phyloP scores from a whole-genome alignment of 2,113 vertebrate genomes.

The Electrona antarctica region DNA sequence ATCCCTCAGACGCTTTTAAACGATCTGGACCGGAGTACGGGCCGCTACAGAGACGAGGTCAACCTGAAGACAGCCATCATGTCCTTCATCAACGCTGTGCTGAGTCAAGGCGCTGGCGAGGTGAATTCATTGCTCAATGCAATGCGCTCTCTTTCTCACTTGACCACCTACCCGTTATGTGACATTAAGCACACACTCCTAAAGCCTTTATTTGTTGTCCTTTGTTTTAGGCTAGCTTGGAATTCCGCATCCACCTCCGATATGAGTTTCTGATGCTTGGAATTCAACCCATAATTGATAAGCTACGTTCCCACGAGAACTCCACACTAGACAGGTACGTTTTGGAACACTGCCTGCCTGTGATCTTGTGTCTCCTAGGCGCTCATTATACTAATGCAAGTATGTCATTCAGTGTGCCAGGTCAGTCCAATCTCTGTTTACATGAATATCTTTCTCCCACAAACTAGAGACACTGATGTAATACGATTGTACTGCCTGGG shows the following conservation, averaged over 20 bases:
- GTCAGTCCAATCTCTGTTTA: background rate
- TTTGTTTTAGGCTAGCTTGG: conserved; percentile 86
- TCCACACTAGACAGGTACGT: conserved; percentile 94
- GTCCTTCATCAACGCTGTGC: conserved; percentile 98
- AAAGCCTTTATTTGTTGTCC: background rate
- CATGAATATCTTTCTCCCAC: background rate
- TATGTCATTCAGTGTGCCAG: background rate
- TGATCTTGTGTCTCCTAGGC: background rate
- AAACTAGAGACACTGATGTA: too few relatives aligned
- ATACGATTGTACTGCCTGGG: too few relatives aligned
- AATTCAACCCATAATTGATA: conserved; percentile 98
- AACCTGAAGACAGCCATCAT: conserved; percentile 98
- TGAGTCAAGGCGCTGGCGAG: conserved; percentile 97
- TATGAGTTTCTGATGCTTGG: conserved; percentile 99
- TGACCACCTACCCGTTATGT: background rate
- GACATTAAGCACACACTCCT: background rate
- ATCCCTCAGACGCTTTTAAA: conserved; percentile 89
- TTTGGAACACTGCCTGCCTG: background rate
- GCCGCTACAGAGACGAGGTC: conserved; percentile 96
- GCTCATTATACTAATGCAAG: background rate
- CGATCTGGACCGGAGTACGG: conserved; percentile 94
- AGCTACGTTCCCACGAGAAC: conserved; percentile 96
- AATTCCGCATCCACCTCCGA: conserved; percentile 97
- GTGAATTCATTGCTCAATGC: conserved; percentile 69
- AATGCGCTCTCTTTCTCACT: background rate